Conservation (phyloP, 1,140 invertebrate species). For the Nebria ingens region DNA sequence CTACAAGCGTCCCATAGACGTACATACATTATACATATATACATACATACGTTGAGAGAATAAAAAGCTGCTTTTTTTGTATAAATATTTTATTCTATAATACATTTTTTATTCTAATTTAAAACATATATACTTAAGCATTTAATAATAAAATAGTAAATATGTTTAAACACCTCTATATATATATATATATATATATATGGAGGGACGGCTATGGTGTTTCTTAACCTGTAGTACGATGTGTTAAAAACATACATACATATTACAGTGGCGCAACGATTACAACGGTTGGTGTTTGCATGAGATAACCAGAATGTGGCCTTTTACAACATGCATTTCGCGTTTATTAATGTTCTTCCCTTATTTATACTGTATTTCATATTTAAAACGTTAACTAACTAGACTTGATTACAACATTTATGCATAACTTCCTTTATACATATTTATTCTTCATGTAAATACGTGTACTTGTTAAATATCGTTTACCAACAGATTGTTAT, state of each 20-base stretch:
- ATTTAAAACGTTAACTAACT: slow-evolving; percentile 1
- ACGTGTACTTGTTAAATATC: too few species aligned
- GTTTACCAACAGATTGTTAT: too few species aligned
- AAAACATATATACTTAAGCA: too few species aligned
- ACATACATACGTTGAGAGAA: background rate
- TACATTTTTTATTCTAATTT: background rate
- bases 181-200: too few species aligned
- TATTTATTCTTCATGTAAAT: too few species aligned
- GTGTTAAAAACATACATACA: background rate
- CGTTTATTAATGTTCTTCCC: background rate
- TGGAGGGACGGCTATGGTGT: background rate
- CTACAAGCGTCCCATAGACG: background rate
- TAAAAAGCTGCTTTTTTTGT: background rate
- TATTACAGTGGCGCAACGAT: background rate
- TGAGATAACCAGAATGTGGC: background rate
- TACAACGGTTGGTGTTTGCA: background rate
- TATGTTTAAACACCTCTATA: too few species aligned
- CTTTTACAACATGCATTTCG: background rate
- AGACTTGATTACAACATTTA: background rate
- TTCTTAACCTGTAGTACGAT: background rate
- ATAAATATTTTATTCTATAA: background rate
- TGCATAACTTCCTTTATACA: too few species aligned
- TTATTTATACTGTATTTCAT: slow-evolving; percentile 7
- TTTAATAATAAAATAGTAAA: too few species aligned
- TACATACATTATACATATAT: slow-evolving; percentile 4